Evolutionary conservation across 2,113 vertebrate species (phyloP), one percentile per base, ranked within the genome.

Genomic region (Hippocampus guttulatus): DNA sequence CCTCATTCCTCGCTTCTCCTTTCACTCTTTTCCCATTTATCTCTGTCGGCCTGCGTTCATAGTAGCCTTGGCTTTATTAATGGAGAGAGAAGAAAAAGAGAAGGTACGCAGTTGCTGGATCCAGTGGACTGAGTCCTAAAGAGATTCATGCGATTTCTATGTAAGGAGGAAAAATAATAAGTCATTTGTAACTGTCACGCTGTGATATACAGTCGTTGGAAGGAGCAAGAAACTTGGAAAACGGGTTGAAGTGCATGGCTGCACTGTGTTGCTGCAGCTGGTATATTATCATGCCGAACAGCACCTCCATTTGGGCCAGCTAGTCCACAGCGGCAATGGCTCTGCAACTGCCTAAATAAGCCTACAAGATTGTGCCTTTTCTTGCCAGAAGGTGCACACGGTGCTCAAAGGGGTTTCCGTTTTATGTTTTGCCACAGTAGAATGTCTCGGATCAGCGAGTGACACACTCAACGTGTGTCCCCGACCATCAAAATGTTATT

Each of bases 221-320:
- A 21, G 55, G 23, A 66, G 68, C 30, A 38, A 25, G 41, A 33
- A 52, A 49, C 62, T 70, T 78, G 27, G 21, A 23, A 69, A 72
- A 75, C 73, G 55, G 30, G 67, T 64, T 71, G 14, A 54, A 52
- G 68, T 69, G n/a, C 47, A 9, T 5, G 23, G 74, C 74, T 64
- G 27, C 71, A 41, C 68, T 77, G 76, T 76, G 74, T 58, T 49
- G 72, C 81, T 86, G 85, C 85, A 87, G 85, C 85, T 87, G 87
- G 81, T 86, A 49, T 77, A 86, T 89, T 86, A 73, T 75, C 21
- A 86, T 87, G 82, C 87, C 63, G 54, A 58, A 78, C 87, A 81
- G 84, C 84, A 76, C 68, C 82, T 82, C 80, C 69, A 78, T 63
- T 64, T 70, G 64, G 57, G 75, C 74, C 71, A 47, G 52, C 33